Conservation (phyloP, 2,888 invertebrate species). For the Rutpela maculata region DNA sequence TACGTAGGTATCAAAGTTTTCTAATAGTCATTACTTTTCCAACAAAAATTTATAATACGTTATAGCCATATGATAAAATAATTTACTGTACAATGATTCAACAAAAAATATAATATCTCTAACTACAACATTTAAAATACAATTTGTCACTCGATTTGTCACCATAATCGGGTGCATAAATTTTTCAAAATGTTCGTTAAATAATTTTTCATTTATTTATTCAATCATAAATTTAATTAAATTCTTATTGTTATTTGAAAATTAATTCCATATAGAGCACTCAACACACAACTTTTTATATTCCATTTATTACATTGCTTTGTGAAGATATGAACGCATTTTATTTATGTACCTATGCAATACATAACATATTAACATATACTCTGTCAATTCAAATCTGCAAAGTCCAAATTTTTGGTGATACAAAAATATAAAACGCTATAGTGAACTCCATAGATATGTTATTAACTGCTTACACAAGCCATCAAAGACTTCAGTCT, state of each 20-base stretch:
- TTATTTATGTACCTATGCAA: no score
- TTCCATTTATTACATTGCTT: no score
- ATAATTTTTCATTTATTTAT: conserved; percentile 33
- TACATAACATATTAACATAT: no score
- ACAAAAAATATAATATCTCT: conserved; percentile 40
- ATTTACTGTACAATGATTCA: conserved; percentile 46
- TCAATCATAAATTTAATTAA: conserved; percentile 38
- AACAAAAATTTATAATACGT: neutral
- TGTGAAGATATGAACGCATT: no score
- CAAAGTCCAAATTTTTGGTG: no score
- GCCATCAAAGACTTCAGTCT: no score
- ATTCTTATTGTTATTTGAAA: conserved; percentile 63
- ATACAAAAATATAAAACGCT: no score
- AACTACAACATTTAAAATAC: conserved; percentile 23
- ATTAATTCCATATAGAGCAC: conserved; percentile 57
- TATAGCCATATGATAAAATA: conserved; percentile 37
- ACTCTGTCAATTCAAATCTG: no score
- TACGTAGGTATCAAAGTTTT: neutral
- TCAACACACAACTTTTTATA: no score
- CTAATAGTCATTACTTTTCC: neutral
- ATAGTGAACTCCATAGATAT: no score
- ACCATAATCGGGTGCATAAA: conserved; percentile 9
- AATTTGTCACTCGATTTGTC: conserved; percentile 37
- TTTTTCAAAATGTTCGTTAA: conserved; percentile 6
- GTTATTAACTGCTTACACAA: no score